Percentiles rank a stretch among this genome's conserved stretches.
Conservation (phyloP, 2,888 invertebrate genomes). For the Eumacrocentrus americanus region DNA sequence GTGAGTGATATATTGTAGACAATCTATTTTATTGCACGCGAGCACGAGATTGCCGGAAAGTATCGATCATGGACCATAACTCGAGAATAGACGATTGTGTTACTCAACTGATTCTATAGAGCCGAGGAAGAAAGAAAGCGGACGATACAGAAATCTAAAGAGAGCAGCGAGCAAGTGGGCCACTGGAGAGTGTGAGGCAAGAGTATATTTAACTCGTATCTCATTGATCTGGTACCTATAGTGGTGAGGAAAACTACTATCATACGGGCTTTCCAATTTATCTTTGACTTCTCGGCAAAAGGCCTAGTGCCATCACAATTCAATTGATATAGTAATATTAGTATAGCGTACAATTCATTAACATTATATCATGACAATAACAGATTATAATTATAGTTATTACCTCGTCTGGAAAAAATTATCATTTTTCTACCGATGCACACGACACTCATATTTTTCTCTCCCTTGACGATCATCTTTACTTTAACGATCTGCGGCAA, state of each 20-base stretch:
- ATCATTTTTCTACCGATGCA: too few relatives aligned
- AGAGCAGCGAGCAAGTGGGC: slow-evolving; percentile 46
- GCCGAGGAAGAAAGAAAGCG: slow-evolving; percentile 20
- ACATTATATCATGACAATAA: too few relatives aligned
- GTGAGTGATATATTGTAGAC: slow-evolving; percentile 65
- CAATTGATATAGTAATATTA: too few relatives aligned
- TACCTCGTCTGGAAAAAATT: too few relatives aligned
- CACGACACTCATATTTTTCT: too few relatives aligned
- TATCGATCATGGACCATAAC: not conserved
- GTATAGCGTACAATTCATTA: too few relatives aligned
- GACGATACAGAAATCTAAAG: slow-evolving; percentile 7
- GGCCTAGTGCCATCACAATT: too few relatives aligned
- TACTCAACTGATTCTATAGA: slow-evolving; percentile 3
- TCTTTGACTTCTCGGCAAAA: too few relatives aligned
- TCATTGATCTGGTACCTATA: not conserved
- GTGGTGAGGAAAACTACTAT: not conserved
- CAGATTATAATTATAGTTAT: too few relatives aligned
- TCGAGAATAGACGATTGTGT: slow-evolving; percentile 1
- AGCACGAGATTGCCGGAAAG: not conserved
- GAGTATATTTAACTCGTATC: slow-evolving; percentile 32
- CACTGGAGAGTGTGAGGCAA: slow-evolving; percentile 50
- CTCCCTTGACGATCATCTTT: too few relatives aligned
- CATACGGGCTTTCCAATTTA: not conserved
- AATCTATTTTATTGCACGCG: too few relatives aligned
- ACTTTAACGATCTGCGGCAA: too few relatives aligned